A percentile compares a stretch with the other conserved stretches of the same genome.
phyloP scores from a whole-genome alignment of 1,140 invertebrate species.

The Lerema accius region DNA sequence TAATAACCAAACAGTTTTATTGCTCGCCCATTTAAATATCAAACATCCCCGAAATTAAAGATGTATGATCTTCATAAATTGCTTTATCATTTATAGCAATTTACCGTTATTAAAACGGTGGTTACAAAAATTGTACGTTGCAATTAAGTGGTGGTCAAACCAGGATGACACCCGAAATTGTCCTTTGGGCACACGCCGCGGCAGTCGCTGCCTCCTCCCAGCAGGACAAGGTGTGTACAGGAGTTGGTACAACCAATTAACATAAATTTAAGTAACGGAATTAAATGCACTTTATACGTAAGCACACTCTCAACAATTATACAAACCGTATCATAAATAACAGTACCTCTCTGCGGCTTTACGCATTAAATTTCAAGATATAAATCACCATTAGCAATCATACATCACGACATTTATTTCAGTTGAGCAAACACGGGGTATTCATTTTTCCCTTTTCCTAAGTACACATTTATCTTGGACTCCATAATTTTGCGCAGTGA shows the following conservation, averaged over 20 bases:
- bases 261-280: neutral
- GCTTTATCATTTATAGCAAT: conserved; percentile 50
- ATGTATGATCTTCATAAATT: conserved; percentile 38
- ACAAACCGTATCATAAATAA: conserved; percentile 1
- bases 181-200: conserved; percentile 52
- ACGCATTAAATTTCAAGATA: conserved; percentile 8
- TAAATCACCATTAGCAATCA: conserved; percentile 29
- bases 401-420: conserved; percentile 25
- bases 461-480: conserved; percentile 29
- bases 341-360: neutral
- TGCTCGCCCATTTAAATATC: conserved; percentile 31
- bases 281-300: neutral
- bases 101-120: conserved; percentile 55
- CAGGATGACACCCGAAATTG: conserved; percentile 54
- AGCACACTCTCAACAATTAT: neutral
- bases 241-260: conserved; percentile 5
- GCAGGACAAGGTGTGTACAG: neutral
- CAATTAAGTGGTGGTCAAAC: conserved; percentile 53
- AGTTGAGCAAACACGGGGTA: conserved; percentile 18
- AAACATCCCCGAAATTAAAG: conserved; percentile 37
- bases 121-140: conserved; percentile 58
- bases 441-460: conserved; percentile 27
- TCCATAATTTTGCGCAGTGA: conserved; percentile 41
- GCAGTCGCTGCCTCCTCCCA: neutral
- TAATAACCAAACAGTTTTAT: conserved; percentile 36